phyloP scores from a whole-genome alignment of 2,888 invertebrate genomes.

The Agriopis marginaria region DNA sequence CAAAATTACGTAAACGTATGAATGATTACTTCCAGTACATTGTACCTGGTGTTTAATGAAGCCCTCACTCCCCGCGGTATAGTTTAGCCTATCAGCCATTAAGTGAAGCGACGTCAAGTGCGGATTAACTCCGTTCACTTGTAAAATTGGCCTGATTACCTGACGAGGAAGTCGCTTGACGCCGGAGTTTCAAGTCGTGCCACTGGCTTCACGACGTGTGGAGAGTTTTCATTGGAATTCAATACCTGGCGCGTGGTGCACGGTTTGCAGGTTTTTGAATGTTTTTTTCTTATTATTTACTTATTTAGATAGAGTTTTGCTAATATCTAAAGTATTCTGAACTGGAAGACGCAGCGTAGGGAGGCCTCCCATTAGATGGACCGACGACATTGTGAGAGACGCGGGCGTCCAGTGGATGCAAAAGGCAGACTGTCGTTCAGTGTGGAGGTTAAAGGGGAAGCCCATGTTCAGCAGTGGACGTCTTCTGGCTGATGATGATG shows the following conservation, averaged over 20 bases:
- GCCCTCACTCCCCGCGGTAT: neutral
- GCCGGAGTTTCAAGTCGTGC: constrained; percentile 1
- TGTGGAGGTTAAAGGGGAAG: too few species aligned
- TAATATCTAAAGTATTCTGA: too few species aligned
- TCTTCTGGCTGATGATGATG: too few species aligned
- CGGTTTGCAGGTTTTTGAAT: too few species aligned
- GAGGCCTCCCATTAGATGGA: too few species aligned
- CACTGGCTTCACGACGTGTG: neutral
- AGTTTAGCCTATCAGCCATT: neutral
- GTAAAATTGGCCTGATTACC: constrained; percentile 20
- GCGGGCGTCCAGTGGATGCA: too few species aligned
- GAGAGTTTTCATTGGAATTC: neutral
- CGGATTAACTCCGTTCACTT: neutral
- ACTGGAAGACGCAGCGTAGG: too few species aligned
- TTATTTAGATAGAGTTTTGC: too few species aligned
- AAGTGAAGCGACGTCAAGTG: constrained; percentile 6
- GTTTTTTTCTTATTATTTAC: too few species aligned
- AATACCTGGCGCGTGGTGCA: neutral
- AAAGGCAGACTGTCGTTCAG: too few species aligned
- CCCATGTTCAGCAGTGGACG: too few species aligned
- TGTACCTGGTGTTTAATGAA: neutral
- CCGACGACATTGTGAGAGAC: too few species aligned
- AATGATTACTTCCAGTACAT: constrained; percentile 2
- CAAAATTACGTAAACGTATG: neutral
- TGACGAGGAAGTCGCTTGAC: constrained; percentile 7